Conservation (phyloP, 2,113 vertebrate genomes). For the Solenodon paradoxus region DNA sequence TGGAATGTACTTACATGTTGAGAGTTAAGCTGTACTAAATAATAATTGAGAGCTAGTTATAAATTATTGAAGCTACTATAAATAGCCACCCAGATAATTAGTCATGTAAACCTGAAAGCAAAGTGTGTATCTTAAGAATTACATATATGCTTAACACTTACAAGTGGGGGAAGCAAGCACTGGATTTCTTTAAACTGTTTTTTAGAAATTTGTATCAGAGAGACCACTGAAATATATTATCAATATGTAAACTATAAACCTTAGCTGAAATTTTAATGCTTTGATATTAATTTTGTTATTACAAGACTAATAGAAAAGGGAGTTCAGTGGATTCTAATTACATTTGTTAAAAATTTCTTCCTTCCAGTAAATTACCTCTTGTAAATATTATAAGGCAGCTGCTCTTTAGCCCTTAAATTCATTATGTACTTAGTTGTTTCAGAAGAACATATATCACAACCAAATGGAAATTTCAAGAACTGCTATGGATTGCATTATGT, state of each 20-base stretch:
- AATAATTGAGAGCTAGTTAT: conserved; percentile 30
- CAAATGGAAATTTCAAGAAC: conserved; percentile 50
- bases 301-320: conserved; percentile 35
- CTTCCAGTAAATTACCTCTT: conserved; percentile 56
- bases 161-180: not conserved
- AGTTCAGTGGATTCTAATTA: conserved; percentile 20
- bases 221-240: not conserved
- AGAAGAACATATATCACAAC: conserved; percentile 39
- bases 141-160: not conserved
- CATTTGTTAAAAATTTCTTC: conserved; percentile 44
- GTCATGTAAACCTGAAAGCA: not conserved
- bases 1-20: not conserved
- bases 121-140: conserved; percentile 28
- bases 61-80: conserved; percentile 30
- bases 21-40: conserved; percentile 11
- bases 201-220: not conserved
- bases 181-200: conserved; percentile 31
- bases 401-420: conserved; percentile 22
- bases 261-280: not conserved
- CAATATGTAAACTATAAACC: not conserved
- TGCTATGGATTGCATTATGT: conserved; percentile 6
- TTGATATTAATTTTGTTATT: not conserved
- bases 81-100: not conserved
- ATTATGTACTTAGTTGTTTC: conserved; percentile 25
- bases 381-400: conserved; percentile 46